These are phyloP conservation scores for Myiopsitta monachus DNA, from an alignment of 2,113 vertebrate genomes.

Conservation along the genomic window DNA sequence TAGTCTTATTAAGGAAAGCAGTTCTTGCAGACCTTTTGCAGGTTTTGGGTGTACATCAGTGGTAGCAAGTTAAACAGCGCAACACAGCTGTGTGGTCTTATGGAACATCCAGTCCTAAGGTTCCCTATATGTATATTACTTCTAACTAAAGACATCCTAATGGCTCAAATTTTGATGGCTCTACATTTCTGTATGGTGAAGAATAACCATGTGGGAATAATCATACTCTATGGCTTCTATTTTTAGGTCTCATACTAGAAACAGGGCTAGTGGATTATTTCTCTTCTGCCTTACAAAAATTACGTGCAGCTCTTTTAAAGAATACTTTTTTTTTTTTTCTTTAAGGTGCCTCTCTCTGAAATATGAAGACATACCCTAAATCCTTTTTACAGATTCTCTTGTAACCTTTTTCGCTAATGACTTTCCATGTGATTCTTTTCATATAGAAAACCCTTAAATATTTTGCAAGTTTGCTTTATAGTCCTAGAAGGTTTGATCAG, in stretches of 20 bases:
- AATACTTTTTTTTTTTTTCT: neutral
- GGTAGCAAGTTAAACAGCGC: neutral
- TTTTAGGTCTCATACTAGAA: conserved; percentile 38
- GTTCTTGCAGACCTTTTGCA: neutral
- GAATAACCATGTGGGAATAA: neutral
- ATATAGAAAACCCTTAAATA: neutral
- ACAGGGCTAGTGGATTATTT: neutral
- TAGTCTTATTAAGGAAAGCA: neutral
- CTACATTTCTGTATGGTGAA: neutral
- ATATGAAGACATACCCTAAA: neutral
- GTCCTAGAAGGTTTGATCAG: neutral
- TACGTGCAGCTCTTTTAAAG: neutral
- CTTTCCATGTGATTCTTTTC: neutral
- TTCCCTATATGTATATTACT: neutral
- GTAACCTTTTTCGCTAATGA: neutral
- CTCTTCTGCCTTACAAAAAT: neutral
- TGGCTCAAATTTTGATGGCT: neutral
- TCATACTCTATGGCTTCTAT: neutral
- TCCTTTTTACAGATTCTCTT: neutral
- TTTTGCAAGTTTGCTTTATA: neutral
- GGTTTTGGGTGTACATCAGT: neutral
- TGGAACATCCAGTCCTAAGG: neutral
- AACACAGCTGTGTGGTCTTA: neutral
- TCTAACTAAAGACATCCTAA: neutral
- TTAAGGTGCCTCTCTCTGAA: neutral